These are phyloP conservation scores for Ornithorhynchus anatinus DNA, from an alignment of 2,113 vertebrate species.

Conservation along the genomic window DNA sequence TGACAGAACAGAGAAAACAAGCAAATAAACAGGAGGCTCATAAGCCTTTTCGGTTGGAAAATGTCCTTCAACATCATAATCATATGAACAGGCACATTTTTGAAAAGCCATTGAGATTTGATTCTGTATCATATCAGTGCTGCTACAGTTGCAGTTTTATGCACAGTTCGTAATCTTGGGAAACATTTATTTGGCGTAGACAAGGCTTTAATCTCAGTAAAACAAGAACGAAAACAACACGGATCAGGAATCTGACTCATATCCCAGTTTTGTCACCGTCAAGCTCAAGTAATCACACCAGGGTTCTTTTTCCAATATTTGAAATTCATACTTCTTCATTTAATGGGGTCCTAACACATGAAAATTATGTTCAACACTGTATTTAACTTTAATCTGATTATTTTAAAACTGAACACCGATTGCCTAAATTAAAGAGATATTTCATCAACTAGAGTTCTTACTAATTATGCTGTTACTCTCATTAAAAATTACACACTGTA, in stretches of 20 bases:
- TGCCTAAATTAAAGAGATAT: slow-evolving; percentile 51
- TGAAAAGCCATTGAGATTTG: too few species aligned
- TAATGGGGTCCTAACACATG: neutral
- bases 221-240: too few species aligned
- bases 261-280: neutral
- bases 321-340: neutral
- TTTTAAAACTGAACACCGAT: slow-evolving; percentile 26
- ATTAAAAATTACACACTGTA: slow-evolving; percentile 25
- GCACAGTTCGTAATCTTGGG: too few species aligned
- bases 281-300: neutral
- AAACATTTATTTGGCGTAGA: too few species aligned
- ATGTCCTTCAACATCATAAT: too few species aligned
- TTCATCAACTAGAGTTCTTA: slow-evolving; percentile 37
- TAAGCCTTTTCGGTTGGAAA: too few species aligned
- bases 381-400: slow-evolving; percentile 49
- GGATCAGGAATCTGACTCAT: neutral
- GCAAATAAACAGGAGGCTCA: too few species aligned
- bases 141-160: too few species aligned
- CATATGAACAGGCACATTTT: too few species aligned
- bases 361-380: slow-evolving; percentile 29
- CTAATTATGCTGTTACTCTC: slow-evolving; percentile 27
- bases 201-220: too few species aligned
- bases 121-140: too few species aligned
- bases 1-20: too few species aligned
- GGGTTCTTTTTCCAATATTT: neutral